Percentiles rank a stretch among this genome's conserved stretches.
Evolutionary conservation across 2,888 invertebrate genomes (phyloP).

Genomic region (Deilephila elpenor): DNA sequence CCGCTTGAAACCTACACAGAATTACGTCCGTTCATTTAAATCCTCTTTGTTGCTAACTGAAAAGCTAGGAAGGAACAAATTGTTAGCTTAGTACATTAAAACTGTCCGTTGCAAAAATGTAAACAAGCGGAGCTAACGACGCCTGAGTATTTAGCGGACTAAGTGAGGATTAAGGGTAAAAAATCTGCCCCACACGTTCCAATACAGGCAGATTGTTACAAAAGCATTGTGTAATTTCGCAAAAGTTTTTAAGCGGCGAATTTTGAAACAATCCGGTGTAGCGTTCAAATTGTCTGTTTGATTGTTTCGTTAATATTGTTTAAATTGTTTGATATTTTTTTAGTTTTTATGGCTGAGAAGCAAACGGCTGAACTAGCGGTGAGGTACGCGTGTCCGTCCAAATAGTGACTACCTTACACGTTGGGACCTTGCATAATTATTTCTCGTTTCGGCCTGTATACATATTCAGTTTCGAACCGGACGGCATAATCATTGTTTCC

Average conservation of each 20-base stretch:
- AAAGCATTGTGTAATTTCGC: conserved; percentile 37
- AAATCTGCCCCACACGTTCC: conserved; percentile 6
- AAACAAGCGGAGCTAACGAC: conserved; percentile 26
- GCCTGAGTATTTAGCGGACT: conserved; percentile 20
- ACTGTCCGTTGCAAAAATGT: conserved; percentile 26
- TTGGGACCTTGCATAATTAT: too few relatives aligned
- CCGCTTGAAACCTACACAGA: not conserved
- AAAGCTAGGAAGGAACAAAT: conserved; percentile 4
- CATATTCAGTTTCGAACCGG: too few relatives aligned
- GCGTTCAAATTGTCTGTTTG: not conserved
- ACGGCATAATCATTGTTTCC: too few relatives aligned
- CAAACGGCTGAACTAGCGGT: too few relatives aligned
- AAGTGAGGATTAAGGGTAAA: conserved; percentile 19
- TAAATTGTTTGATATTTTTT: not conserved
- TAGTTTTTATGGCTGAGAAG: too few relatives aligned
- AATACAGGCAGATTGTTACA: conserved; percentile 28
- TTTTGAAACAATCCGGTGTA: not conserved
- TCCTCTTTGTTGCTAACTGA: not conserved
- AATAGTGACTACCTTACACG: too few relatives aligned
- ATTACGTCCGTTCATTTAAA: not conserved
- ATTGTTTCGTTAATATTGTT: not conserved
- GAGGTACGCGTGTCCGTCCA: too few relatives aligned
- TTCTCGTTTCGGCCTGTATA: too few relatives aligned
- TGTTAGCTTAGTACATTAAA: conserved; percentile 13
- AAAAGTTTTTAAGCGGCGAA: not conserved